Percentiles rank a stretch among this genome's conserved stretches.
phyloP scores from a whole-genome alignment of 2,797 vertebrate genomes.

The Capromys pilorides region DNA sequence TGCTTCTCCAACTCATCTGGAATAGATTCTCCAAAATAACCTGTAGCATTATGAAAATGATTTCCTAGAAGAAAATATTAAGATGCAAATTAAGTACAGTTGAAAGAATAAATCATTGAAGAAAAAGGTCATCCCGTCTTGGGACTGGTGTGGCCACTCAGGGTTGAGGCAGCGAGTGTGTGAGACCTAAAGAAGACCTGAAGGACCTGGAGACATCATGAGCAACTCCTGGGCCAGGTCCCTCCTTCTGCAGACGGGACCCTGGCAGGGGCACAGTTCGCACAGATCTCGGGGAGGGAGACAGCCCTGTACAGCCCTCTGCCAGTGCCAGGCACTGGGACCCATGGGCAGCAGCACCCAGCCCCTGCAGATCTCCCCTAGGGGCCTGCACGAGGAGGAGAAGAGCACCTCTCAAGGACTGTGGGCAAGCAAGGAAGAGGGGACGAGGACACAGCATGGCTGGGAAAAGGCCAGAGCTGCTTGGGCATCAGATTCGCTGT shows the following conservation, averaged over 20 bases:
- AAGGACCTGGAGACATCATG: neutral
- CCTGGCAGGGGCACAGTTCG: neutral
- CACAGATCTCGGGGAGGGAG: neutral
- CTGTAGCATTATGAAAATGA: slow-evolving; percentile 52
- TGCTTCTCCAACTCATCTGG: neutral
- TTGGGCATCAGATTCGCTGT: neutral
- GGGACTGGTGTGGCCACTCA: neutral
- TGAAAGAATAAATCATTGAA: neutral
- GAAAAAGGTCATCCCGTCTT: neutral
- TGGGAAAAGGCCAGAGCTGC: neutral
- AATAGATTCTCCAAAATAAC: slow-evolving; percentile 18
- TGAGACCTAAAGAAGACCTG: neutral
- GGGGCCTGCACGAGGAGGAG: neutral
- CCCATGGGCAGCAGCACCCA: neutral
- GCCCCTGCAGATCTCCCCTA: neutral
- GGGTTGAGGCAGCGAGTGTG: neutral
- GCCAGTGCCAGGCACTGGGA: neutral
- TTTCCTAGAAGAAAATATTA: slow-evolving; percentile 54
- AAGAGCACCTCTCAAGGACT: neutral
- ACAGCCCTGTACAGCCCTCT: neutral
- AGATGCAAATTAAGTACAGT: slow-evolving; percentile 44
- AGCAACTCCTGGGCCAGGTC: neutral
- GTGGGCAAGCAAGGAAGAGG: neutral
- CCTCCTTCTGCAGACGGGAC: neutral
- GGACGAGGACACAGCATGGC: neutral